These are phyloP conservation scores for Poicephalus meyeri DNA, from an alignment of 2,113 vertebrate species.

Conservation along the genomic window DNA sequence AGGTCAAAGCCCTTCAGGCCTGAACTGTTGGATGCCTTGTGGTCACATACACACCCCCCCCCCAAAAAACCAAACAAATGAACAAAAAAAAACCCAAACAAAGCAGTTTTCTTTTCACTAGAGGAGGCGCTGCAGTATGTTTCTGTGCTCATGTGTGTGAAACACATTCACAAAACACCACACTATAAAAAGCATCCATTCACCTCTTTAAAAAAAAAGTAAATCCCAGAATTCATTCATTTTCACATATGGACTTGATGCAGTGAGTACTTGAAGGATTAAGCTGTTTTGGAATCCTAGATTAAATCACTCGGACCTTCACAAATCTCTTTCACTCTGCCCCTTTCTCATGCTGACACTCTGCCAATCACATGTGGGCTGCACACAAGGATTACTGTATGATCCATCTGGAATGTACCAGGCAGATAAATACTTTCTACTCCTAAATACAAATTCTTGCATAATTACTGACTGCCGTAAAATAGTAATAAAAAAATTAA, in stretches of 20 bases:
- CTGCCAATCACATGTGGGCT: constrained; percentile 63
- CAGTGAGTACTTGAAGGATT: constrained; percentile 58
- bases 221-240: constrained; percentile 44
- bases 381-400: constrained; percentile 71
- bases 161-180: neutral
- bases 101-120: neutral
- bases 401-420: constrained; percentile 65
- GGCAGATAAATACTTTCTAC: constrained; percentile 53
- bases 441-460: constrained; percentile 40
- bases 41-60: neutral
- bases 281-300: constrained; percentile 65
- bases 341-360: constrained; percentile 60
- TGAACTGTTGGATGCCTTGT: neutral
- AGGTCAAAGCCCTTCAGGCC: neutral
- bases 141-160: neutral
- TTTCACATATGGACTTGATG: constrained; percentile 48
- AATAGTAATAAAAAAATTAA: neutral
- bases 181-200: constrained; percentile 28
- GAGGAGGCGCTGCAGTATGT: neutral
- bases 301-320: constrained; percentile 71
- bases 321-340: constrained; percentile 64
- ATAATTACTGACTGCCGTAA: neutral
- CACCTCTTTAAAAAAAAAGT: neutral
- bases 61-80: no score
- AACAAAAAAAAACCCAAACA: neutral